A percentile compares a stretch with the other conserved stretches of the same genome.
phyloP scores from a whole-genome alignment of 2,888 invertebrate genomes.

The Drosophila melanocephala region DNA sequence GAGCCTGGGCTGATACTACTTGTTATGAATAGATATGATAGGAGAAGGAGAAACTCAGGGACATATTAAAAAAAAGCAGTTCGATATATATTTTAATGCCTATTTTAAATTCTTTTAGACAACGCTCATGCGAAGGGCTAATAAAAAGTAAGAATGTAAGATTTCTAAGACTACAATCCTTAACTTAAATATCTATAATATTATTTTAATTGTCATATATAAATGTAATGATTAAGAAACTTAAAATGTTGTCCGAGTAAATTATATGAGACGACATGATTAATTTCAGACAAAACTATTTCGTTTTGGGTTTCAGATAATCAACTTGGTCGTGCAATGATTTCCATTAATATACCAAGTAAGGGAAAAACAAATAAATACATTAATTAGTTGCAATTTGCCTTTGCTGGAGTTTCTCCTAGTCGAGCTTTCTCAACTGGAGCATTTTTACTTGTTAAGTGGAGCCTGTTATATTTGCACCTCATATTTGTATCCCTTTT shows the following conservation, averaged over 20 bases:
- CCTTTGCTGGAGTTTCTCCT: neutral
- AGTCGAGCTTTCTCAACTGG: neutral
- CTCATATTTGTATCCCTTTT: neutral
- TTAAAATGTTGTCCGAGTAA: neutral
- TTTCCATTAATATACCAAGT: neutral
- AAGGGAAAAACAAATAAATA: neutral
- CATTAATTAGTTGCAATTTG: neutral
- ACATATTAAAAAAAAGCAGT: neutral
- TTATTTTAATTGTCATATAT: neutral
- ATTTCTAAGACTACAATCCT: neutral
- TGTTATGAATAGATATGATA: neutral
- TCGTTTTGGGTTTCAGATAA: neutral
- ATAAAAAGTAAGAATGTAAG: neutral
- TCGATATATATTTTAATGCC: neutral
- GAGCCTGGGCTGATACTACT: neutral
- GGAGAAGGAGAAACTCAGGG: neutral
- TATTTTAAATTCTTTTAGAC: neutral
- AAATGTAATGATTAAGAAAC: neutral
- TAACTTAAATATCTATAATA: neutral
- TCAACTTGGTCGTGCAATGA: neutral
- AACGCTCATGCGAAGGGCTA: neutral
- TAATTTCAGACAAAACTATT: neutral
- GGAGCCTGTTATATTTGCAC: neutral
- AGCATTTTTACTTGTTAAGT: neutral
- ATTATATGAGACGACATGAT: neutral